Evolutionary conservation across 2,797 vertebrate species (phyloP), one percentile per base, ranked within the genome.

Genomic region (Ctenochaetus hawaiiensis): DNA sequence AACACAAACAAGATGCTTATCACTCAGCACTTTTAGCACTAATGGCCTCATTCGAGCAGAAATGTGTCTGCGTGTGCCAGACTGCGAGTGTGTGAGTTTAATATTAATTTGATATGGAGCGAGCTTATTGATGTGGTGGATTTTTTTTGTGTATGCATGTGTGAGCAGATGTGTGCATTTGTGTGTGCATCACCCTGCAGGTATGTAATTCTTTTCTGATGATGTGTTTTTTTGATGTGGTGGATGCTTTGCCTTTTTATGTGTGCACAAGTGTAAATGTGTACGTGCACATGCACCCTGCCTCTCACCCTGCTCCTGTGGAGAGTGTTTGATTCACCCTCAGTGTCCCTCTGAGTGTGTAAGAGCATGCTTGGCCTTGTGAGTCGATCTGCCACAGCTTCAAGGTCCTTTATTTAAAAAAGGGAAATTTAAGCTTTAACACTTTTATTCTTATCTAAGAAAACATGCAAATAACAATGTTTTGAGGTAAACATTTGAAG

Each of bases 1-100:
- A 72, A 53, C 65, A 69, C 51, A 82, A 83, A 85, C 67, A 73
- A 58, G 44, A 52, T 8, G 9, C 57, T 75, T 74, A 78, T 82
- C 63, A 72, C 58, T 23, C 7, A 18, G 22, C 58, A 52, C 73
- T 71, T 61, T 68, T 16, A 45, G 18, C 10, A 39, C 39, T 78
- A 53, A 81, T 64, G 67, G 52, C 49, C 75, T 58, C 47, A 16
- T 62, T 69, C 17, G 51, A 53, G 48, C 53, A 22, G 3, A 39
- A 34, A 41, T 16, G n/a, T 39, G 23, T 49, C 39, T 68, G 65
- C 10, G 10, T 43, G 44, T 23, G 60, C 30, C 8, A n/a, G 60
- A 18, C 13, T 57, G 10, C 20, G 49, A 37, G 41, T 18, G 45
- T 30, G 30, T 18, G 20, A 26, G 49, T 49, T 17, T 26, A 26